phyloP scores from a whole-genome alignment of 53 echinoderm and acorn worm species.

The Echinometra lucunter region DNA sequence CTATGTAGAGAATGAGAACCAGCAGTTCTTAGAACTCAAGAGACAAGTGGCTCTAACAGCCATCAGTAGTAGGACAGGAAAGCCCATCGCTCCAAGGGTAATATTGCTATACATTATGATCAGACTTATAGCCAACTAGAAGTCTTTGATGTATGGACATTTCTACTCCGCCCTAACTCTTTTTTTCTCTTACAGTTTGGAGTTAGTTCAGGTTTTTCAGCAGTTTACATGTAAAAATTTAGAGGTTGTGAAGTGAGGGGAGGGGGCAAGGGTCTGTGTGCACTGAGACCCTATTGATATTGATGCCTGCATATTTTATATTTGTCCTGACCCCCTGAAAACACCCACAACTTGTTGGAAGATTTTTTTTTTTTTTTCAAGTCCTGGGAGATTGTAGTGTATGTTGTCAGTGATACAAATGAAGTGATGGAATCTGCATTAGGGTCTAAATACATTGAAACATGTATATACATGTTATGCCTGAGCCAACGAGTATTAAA shows the following conservation, averaged over 20 bases:
- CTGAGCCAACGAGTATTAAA: too few relatives aligned
- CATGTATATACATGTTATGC: too few relatives aligned
- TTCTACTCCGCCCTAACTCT: neutral
- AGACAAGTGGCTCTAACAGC: slow-evolving; percentile 85
- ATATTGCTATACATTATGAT: neutral
- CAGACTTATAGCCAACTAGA: neutral
- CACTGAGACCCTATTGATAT: neutral
- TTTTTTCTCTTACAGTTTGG: neutral
- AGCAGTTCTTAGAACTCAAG: slow-evolving; percentile 85
- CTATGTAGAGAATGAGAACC: slow-evolving; percentile 76
- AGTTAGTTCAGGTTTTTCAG: neutral
- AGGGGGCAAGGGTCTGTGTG: too few relatives aligned
- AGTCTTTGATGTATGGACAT: neutral
- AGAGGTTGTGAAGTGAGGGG: too few relatives aligned
- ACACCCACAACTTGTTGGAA: too few relatives aligned
- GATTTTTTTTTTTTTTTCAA: too few relatives aligned
- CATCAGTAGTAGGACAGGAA: slow-evolving; percentile 94
- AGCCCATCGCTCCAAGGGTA: slow-evolving; percentile 86
- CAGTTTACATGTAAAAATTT: neutral
- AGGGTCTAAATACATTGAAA: too few relatives aligned
- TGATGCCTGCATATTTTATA: neutral
- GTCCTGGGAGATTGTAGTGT: too few relatives aligned
- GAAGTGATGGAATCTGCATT: too few relatives aligned
- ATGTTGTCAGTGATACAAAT: too few relatives aligned
- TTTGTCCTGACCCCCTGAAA: too few relatives aligned